phyloP scores from a whole-genome alignment of 2,113 vertebrate species.

The Hystrix brachyura region DNA sequence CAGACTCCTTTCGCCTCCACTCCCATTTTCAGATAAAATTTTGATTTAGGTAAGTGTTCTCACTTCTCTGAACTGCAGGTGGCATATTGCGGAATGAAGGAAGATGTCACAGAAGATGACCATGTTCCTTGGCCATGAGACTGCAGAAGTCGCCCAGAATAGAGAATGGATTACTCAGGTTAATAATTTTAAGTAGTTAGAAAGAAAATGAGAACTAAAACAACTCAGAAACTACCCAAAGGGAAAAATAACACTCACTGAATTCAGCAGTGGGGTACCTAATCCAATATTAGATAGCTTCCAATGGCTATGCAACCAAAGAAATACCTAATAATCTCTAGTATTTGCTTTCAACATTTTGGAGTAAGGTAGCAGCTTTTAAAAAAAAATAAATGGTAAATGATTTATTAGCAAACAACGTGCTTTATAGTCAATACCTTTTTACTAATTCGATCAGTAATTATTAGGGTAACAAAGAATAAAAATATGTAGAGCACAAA shows the following conservation, averaged over 20 bases:
- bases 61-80: background rate
- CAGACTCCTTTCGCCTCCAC: conserved; percentile 24
- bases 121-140: background rate
- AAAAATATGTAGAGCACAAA: conserved; percentile 21
- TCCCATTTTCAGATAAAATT: conserved; percentile 48
- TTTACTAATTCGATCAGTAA: conserved; percentile 34
- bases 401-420: conserved; percentile 55
- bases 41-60: conserved; percentile 16
- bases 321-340: background rate
- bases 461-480: background rate
- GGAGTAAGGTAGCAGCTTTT: background rate
- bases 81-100: background rate
- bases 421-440: conserved; percentile 24
- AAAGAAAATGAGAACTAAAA: conserved; percentile 32
- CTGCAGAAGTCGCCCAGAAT: background rate
- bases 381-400: background rate
- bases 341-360: background rate
- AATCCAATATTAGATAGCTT: background rate
- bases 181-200: background rate
- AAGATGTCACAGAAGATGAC: background rate
- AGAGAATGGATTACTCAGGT: background rate
- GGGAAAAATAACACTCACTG: background rate
- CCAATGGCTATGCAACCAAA: background rate
- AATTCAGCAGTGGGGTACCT: background rate
- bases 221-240: conserved; percentile 21